Conservation (phyloP, 2,888 invertebrate genomes). For the Drosophila fulvimacula region DNA sequence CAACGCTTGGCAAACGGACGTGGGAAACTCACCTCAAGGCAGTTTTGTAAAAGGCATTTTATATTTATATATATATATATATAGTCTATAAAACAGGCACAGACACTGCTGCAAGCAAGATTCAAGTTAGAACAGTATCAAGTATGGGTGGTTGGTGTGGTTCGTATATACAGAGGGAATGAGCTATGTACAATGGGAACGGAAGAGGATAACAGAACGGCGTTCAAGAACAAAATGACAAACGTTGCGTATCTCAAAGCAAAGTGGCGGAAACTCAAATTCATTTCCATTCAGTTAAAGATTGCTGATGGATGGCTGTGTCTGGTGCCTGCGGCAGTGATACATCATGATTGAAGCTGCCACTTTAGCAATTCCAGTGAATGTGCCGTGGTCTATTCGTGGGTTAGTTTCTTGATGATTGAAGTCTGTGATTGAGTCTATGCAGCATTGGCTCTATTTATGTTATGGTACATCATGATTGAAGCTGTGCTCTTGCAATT, state of each 20-base stretch:
- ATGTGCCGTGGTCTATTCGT: background rate
- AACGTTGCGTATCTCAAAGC: conserved; percentile 11
- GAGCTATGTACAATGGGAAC: conserved; percentile 7
- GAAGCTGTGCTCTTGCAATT: background rate
- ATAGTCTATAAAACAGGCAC: background rate
- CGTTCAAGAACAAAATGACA: background rate
- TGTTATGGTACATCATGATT: background rate
- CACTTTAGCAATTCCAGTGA: conserved; percentile 4
- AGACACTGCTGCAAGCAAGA: conserved; percentile 17
- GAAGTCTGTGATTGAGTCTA: background rate
- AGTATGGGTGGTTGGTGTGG: background rate
- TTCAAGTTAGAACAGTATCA: background rate
- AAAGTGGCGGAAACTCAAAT: background rate
- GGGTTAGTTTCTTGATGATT: background rate
- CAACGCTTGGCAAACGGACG: background rate
- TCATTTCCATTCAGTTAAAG: background rate
- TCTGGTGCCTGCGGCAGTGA: background rate
- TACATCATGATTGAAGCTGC: conserved; percentile 2
- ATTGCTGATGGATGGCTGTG: conserved; percentile 3
- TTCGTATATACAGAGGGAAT: conserved; percentile 4
- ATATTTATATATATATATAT: background rate
- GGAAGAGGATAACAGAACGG: background rate
- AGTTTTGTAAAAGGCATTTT: conserved; percentile 38
- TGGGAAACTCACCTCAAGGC: conserved; percentile 50
- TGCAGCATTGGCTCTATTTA: too few relatives aligned